phyloP scores from a whole-genome alignment of 2,797 vertebrate species.

The Alosa sapidissima region DNA sequence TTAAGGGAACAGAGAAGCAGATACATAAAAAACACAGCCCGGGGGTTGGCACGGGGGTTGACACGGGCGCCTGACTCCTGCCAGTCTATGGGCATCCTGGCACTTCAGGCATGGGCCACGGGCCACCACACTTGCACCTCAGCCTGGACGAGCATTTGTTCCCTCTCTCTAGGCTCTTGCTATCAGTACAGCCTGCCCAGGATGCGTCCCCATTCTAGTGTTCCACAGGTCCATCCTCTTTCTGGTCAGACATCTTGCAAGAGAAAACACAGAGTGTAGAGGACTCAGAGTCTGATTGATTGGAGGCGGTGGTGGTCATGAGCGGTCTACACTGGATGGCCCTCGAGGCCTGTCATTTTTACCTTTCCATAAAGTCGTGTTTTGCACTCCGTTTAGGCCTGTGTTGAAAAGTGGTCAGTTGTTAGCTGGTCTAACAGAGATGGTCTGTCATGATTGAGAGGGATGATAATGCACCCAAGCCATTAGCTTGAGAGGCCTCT shows the following conservation, averaged over 20 bases:
- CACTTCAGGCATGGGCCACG: not conserved
- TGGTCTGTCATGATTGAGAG: not conserved
- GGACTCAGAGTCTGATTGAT: no score
- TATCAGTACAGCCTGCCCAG: not conserved
- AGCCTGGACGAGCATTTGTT: not conserved
- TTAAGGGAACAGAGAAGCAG: not conserved
- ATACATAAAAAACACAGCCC: not conserved
- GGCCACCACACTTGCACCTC: not conserved
- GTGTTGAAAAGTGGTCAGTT: no score
- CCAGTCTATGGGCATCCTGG: not conserved
- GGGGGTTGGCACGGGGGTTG: not conserved
- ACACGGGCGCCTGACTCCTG: not conserved
- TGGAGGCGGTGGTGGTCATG: no score
- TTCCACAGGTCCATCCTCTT: not conserved
- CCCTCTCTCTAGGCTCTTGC: not conserved
- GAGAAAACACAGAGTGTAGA: no score
- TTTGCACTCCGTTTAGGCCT: not conserved
- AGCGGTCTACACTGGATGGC: not conserved
- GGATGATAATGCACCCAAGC: not conserved
- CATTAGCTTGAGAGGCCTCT: not conserved
- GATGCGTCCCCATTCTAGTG: not conserved
- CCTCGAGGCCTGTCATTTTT: no score
- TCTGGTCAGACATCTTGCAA: not conserved
- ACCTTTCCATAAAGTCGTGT: no score
- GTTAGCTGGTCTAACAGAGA: no score